Percentiles rank a stretch among this genome's conserved stretches.
These are phyloP conservation scores for Caenorhabditis virilis DNA, from an alignment of 2,888 invertebrate genomes.

Conservation along the genomic window DNA sequence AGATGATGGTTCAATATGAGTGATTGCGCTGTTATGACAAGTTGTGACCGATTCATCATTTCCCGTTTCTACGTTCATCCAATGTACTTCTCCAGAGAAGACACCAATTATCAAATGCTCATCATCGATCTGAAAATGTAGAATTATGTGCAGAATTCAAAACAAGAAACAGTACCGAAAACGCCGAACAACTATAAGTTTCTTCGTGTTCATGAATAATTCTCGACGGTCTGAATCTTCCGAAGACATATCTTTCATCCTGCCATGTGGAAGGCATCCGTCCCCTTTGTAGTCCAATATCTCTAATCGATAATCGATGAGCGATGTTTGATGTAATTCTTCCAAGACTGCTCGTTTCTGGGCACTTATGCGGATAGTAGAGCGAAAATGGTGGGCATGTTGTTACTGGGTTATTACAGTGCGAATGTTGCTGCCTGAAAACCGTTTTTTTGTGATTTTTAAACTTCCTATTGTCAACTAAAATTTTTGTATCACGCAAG, in stretches of 20 bases:
- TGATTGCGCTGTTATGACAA: conserved; percentile 86
- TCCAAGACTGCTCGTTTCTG: conserved; percentile 77
- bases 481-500: too few relatives aligned
- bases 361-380: conserved; percentile 92
- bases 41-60: conserved; percentile 79
- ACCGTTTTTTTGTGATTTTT: not conserved
- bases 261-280: conserved; percentile 70
- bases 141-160: not conserved
- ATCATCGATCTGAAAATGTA: conserved; percentile 72
- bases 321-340: conserved; percentile 43
- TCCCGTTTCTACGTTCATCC: conserved; percentile 84
- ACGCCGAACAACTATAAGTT: conserved; percentile 76
- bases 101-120: conserved; percentile 84
- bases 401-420: conserved; percentile 95
- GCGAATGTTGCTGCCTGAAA: conserved; percentile 87
- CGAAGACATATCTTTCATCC: conserved; percentile 84
- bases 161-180: conserved; percentile 30
- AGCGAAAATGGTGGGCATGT: conserved; percentile 95
- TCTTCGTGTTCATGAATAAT: conserved; percentile 78
- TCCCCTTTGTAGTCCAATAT: conserved; percentile 4
- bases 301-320: conserved; percentile 9
- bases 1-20: conserved; percentile 74
- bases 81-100: conserved; percentile 85
- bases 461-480: too few relatives aligned
- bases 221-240: conserved; percentile 75